A percentile compares a stretch with the other conserved stretches of the same genome.
Conservation (phyloP, 1,140 invertebrate species). For the Papilio helenus region DNA sequence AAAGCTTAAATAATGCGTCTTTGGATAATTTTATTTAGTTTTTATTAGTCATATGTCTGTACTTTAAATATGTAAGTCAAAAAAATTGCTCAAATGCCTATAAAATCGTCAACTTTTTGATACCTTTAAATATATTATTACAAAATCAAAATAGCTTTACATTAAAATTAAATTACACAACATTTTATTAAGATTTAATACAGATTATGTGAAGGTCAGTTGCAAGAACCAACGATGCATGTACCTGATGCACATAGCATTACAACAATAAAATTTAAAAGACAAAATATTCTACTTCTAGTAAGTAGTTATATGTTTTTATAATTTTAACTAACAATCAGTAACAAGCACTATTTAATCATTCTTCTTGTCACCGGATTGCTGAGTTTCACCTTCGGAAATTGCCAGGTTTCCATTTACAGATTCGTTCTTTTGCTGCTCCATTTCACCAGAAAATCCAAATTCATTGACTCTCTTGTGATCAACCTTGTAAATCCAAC, state of each 20-base stretch:
- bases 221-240: neutral
- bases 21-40: neutral
- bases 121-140: neutral
- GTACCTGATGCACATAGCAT: neutral
- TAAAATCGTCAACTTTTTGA: neutral
- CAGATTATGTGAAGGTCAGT: neutral
- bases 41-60: neutral
- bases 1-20: no score
- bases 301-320: slow-evolving; percentile 11
- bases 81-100: neutral
- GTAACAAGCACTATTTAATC: slow-evolving; percentile 59
- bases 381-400: slow-evolving; percentile 57
- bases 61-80: neutral
- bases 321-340: slow-evolving; percentile 37
- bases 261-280: slow-evolving; percentile 26
- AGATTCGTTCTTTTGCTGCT: slow-evolving; percentile 75
- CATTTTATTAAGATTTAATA: slow-evolving; percentile 16
- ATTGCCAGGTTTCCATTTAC: slow-evolving; percentile 70
- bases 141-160: neutral
- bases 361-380: slow-evolving; percentile 76
- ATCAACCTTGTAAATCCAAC: slow-evolving; percentile 99
- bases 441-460: slow-evolving; percentile 93
- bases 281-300: slow-evolving; percentile 19
- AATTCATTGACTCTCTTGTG: slow-evolving; percentile 97
- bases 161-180: slow-evolving; percentile 21